Percentiles rank a stretch among this genome's conserved stretches.
Conservation (phyloP, 64 coral and sea anemone genomes). For the Stichodactyla mertensii region DNA sequence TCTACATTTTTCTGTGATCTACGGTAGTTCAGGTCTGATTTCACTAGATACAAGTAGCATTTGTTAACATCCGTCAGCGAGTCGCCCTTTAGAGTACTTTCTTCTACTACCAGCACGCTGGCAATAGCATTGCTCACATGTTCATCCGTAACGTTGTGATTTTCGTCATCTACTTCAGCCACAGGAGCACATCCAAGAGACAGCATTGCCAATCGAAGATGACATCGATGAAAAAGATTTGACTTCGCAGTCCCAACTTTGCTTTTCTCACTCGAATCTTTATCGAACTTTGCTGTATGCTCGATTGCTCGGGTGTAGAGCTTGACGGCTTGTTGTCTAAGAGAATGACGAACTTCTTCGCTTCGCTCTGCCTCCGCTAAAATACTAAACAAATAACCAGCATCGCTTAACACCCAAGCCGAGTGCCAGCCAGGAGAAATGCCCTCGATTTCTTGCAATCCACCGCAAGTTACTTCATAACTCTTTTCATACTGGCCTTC, state of each 20-base stretch:
- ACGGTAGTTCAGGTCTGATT: conserved; percentile 35
- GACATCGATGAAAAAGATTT: conserved; percentile 39
- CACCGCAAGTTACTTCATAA: conserved; percentile 38
- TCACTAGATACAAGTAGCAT: conserved; percentile 13
- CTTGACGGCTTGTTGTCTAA: conserved; percentile 24
- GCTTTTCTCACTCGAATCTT: background rate
- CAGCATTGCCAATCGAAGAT: conserved; percentile 34
- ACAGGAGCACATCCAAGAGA: conserved; percentile 13
- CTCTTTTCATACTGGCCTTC: conserved; percentile 22
- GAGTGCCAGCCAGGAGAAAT: conserved; percentile 35
- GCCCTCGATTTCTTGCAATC: conserved; percentile 30
- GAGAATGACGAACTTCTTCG: conserved; percentile 20
- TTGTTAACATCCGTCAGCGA: conserved; percentile 16
- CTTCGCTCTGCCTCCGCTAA: conserved; percentile 28
- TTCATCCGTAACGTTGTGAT: conserved; percentile 9
- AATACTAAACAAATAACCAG: conserved; percentile 34
- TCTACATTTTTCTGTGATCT: conserved; percentile 16
- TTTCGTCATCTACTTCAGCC: conserved; percentile 2
- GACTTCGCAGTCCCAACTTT: conserved; percentile 6
- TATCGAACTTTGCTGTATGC: background rate
- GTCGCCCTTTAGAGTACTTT: conserved; percentile 20
- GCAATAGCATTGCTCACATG: background rate
- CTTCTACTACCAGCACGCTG: conserved; percentile 12
- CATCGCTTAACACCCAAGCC: conserved; percentile 33
- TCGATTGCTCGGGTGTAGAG: conserved; percentile 32